Evolutionary conservation across 2,113 vertebrate genomes (phyloP).

Genomic region (Lasiurus borealis): DNA sequence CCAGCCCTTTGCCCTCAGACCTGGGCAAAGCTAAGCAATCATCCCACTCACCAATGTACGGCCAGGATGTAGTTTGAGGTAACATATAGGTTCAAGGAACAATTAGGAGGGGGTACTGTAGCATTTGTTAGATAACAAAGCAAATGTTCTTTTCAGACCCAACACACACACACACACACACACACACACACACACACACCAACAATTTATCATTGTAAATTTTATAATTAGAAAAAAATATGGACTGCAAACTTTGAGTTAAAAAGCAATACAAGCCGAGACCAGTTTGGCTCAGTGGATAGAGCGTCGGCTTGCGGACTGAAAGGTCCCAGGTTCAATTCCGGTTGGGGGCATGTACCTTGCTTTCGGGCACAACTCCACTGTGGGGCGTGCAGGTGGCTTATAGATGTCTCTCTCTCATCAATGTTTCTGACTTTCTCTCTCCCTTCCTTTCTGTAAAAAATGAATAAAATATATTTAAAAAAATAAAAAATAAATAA

Average conservation of each 20-base stretch:
- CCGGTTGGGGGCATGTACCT: no score
- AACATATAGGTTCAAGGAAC: neutral
- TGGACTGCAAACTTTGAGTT: neutral
- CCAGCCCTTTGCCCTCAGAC: slow-evolving; percentile 44
- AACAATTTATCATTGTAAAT: neutral
- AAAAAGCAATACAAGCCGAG: neutral
- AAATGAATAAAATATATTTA: no score
- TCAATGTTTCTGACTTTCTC: no score
- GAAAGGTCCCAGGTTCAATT: no score
- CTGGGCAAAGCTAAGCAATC: slow-evolving; percentile 37
- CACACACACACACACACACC: neutral
- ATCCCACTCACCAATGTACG: neutral
- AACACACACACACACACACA: neutral
- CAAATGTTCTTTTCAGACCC: neutral
- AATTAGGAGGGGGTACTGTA: no score
- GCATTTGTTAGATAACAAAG: neutral
- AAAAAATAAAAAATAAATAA: no score
- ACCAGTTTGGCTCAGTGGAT: no score
- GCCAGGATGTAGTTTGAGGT: neutral
- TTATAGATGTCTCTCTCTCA: no score
- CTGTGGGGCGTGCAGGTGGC: no score
- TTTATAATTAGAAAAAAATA: neutral
- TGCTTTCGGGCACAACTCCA: no score
- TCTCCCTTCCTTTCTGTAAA: no score
- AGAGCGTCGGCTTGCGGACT: no score